phyloP scores from a whole-genome alignment of 92 coral and sea anemone genomes.

The Siderastrea siderea region DNA sequence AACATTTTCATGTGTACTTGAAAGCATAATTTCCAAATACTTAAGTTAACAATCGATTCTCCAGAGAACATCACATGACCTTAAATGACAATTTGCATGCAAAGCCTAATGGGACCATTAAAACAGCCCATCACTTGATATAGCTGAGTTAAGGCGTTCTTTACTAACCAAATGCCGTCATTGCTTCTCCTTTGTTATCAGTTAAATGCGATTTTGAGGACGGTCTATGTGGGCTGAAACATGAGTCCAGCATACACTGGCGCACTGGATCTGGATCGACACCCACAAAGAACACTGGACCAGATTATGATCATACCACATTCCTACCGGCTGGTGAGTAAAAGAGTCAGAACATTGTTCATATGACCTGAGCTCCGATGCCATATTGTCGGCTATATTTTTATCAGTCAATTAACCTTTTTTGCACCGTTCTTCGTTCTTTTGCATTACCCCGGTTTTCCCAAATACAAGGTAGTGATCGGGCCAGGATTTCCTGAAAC shows the following conservation, averaged over 20 bases:
- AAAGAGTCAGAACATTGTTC: background rate
- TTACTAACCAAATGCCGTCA: background rate
- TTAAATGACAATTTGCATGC: no score
- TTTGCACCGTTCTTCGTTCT: no score
- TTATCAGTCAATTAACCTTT: no score
- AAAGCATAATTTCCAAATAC: no score
- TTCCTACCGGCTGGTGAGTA: conserved; percentile 55
- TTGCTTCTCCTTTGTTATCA: background rate
- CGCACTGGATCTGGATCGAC: conserved; percentile 74
- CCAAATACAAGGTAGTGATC: no score
- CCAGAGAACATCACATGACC: no score
- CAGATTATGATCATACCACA: conserved; percentile 84
- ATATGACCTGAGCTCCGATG: background rate
- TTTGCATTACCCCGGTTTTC: no score
- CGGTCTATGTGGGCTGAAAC: conserved; percentile 74
- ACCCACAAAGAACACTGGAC: conserved; percentile 89
- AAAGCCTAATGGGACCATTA: no score
- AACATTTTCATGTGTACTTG: no score
- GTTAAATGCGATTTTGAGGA: conserved; percentile 84
- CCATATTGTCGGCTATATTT: background rate
- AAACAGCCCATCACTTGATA: background rate
- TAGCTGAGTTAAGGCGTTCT: background rate
- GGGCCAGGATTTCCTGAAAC: no score
- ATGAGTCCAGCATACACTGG: conserved; percentile 67
- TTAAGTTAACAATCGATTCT: no score